These are phyloP conservation scores for Paraescarpia echinospica DNA, from an alignment of 1,140 invertebrate genomes.

Conservation along the genomic window DNA sequence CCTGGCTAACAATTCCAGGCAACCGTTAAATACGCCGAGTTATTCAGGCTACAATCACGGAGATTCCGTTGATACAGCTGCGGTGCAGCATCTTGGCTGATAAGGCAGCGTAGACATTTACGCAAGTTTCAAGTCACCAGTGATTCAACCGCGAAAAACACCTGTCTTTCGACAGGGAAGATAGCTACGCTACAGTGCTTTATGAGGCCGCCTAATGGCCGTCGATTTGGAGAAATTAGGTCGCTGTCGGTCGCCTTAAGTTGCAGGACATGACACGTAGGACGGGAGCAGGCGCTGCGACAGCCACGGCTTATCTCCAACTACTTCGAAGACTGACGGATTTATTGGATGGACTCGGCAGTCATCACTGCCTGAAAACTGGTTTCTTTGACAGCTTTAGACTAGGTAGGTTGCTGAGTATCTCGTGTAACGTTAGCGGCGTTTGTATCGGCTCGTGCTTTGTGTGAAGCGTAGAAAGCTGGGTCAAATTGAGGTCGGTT, in stretches of 20 bases:
- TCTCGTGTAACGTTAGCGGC: background rate
- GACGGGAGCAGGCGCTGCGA: background rate
- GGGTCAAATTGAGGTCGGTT: background rate
- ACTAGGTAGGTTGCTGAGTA: background rate
- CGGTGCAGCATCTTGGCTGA: background rate
- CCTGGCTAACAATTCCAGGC: background rate
- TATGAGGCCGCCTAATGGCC: background rate
- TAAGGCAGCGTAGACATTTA: background rate
- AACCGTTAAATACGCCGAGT: background rate
- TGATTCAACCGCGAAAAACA: background rate
- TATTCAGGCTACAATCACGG: background rate
- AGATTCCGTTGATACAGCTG: background rate
- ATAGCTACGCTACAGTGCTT: background rate
- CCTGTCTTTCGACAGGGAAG: background rate
- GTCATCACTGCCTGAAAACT: background rate
- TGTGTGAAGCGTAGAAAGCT: background rate
- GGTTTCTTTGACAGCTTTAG: background rate
- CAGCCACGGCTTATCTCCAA: background rate
- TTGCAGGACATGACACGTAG: background rate
- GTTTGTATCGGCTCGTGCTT: background rate
- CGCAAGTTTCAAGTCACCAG: background rate
- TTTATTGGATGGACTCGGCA: background rate
- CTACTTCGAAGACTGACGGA: background rate
- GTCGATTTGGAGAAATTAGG: background rate
- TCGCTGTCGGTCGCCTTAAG: background rate